Evolutionary conservation across 2,113 vertebrate genomes (phyloP), one percentile per base, ranked within the genome.

Genomic region (Benitochromis conjunctus): DNA sequence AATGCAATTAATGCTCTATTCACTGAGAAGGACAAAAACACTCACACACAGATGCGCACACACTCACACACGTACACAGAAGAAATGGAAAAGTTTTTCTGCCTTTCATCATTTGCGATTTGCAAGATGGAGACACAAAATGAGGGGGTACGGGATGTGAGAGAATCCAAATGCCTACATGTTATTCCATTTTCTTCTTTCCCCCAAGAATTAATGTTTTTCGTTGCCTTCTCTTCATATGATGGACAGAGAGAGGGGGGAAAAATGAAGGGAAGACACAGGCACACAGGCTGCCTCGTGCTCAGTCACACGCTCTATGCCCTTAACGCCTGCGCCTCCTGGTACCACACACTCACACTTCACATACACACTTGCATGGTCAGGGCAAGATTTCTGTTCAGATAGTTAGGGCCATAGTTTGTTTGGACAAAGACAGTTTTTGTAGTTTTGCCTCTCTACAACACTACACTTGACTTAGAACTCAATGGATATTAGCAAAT

Each of bases 1-100:
- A 94, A 94, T 92, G 94, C 91, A 95, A 95, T 96, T 95, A 95
- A 91, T 90, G 91, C 85, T 90, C 89, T 89, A 92, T 94, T 96
- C 92, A 95, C 62, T 51, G 71, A 43, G 29, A 83, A 36, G 74
- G 43, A 43, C 38, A 41, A 31, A 76, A 58, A 36, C 57, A 57
- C 19, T 29, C 43, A 26, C 48, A 9, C 56, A 51, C 56, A 31
- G 31, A 26, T 29, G 36, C 79, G 56, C 69, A 34, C 69, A 34
- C 83, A 69, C 80, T 55, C 31, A 34, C 64, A 24, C 38, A 54
- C 18, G 24, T 31, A 34, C 64, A 54, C 74, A 48, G 7, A 14
- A 24, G 48, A 80, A 62, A 76, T n/a, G 9, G 62, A 69, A 55
- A 80, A 21, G 10, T 26, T 82, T 86, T 74, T 74, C 74, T 56